Base-by-base conservation (phyloP, 1,140 invertebrate genomes). In the Leptopilina boulardi region DNA sequence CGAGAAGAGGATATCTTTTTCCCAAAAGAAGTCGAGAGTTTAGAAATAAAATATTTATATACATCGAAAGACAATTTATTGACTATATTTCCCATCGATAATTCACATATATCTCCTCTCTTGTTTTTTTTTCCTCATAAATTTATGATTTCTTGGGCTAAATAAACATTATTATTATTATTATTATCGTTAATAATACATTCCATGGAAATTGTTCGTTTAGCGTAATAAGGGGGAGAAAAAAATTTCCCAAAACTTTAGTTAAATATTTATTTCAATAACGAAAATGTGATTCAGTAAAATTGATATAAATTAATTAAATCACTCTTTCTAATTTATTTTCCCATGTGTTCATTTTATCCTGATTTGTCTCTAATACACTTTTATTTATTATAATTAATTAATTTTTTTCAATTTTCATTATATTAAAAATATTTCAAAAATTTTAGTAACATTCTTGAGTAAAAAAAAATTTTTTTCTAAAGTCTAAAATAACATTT, bases 1-100 rank as follows among this genome's bases (percentile, higher is more conserved):
- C 56, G 3, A 10, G 1, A 6, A 4, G 8, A 10, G 13, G 11
- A 26, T 30, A 11, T 30, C n/a, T 30, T 30, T 66, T 23, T 13
- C 26, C 26, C 3, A 11, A 26, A n/a, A n/a, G 10, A 8, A 30
- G 21, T n/a, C 26, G 23, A n/a, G 13, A 30, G 26, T 30, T 30
- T 26, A 6, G 59, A 30, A 66, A n/a, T n/a, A 26, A 66, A 66
- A 66, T 66, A 66, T 66, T 66, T 30, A 26, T 66, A 30, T 23
- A 15, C 23, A 66, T 13, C 23, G 26, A n/a, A 30, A 66, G 1
- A 23, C 23, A 30, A 66, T 66, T 66, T 66, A 30, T 66, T 66
- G 23, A 23, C 23, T 9, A 23, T 26, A 30, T 66, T 66, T 66
- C 26, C 6, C 0, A 59, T 59, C 8, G 54, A 59, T 59, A 59